Conservation (phyloP, 2,888 invertebrate species). For the Formica aserva region DNA sequence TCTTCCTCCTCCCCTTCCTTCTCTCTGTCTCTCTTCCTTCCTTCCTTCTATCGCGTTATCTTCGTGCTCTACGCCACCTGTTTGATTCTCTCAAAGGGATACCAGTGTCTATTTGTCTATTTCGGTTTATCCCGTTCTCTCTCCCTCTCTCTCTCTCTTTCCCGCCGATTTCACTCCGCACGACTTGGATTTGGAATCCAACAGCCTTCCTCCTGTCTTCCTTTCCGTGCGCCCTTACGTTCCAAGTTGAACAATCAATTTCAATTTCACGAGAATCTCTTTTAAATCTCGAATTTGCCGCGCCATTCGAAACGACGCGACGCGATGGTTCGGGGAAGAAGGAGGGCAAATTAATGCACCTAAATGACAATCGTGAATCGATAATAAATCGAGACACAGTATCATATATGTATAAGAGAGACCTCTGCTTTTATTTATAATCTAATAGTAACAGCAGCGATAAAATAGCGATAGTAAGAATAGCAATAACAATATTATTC, state of each 20-base stretch:
- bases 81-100: constrained; percentile 77
- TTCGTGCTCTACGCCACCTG: constrained; percentile 75
- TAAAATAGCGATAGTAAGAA: constrained; percentile 23
- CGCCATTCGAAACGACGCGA: constrained; percentile 27
- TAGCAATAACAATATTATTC: constrained; percentile 59
- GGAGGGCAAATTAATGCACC: constrained; percentile 2
- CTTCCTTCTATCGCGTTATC: constrained; percentile 35
- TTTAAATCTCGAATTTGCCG: constrained; percentile 74
- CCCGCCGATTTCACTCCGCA: constrained; percentile 12
- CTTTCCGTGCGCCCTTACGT: constrained; percentile 13
- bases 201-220: constrained; percentile 30
- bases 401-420: constrained; percentile 55
- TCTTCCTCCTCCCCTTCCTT: constrained; percentile 1
- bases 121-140: constrained; percentile 66
- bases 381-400: constrained; percentile 21
- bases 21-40: constrained; percentile 13
- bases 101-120: constrained; percentile 76
- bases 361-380: background rate
- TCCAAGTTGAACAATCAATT: constrained; percentile 73
- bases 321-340: background rate
- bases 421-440: constrained; percentile 73
- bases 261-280: constrained; percentile 75
- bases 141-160: background rate
- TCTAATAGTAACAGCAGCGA: constrained; percentile 67
- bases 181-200: constrained; percentile 59